Percentiles rank a stretch among this genome's conserved stretches.
phyloP scores from a whole-genome alignment of 35 echinoderm and acorn worm genomes.

The Chiridota heheva region DNA sequence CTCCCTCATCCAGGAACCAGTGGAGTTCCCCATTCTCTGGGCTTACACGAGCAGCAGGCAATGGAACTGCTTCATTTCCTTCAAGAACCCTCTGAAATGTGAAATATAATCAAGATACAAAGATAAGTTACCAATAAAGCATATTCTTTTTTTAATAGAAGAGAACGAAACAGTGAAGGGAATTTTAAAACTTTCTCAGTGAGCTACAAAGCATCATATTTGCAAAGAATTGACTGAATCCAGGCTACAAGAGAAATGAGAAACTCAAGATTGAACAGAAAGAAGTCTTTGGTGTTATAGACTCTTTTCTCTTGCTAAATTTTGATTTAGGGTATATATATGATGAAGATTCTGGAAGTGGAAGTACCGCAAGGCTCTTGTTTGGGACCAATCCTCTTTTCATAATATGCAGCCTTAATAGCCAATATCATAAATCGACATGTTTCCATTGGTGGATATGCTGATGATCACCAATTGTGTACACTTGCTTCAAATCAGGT shows the following conservation, averaged over 20 bases:
- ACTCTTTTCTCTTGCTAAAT: no score
- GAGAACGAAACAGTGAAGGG: background rate
- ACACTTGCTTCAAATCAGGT: no score
- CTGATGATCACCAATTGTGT: no score
- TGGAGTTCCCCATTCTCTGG: constrained; percentile 68
- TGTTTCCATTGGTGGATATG: no score
- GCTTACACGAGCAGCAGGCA: constrained; percentile 89
- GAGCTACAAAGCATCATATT: background rate
- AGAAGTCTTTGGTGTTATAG: no score
- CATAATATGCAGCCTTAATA: no score
- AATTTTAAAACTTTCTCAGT: background rate
- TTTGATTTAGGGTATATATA: no score
- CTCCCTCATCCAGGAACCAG: constrained; percentile 91
- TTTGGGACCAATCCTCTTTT: no score
- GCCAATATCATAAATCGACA: no score
- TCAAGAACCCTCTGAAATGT: constrained; percentile 77
- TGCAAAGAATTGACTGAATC: background rate
- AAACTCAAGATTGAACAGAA: no score
- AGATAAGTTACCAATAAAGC: background rate
- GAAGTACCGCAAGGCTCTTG: no score
- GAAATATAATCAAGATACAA: background rate
- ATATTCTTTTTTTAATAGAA: background rate
- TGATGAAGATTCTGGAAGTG: no score
- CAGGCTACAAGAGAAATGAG: background rate
- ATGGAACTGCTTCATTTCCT: constrained; percentile 56